A percentile compares a stretch with the other conserved stretches of the same genome.
Evolutionary conservation across 2,888 invertebrate species (phyloP).

Genomic region (Zaprionus obscuricornis): DNA sequence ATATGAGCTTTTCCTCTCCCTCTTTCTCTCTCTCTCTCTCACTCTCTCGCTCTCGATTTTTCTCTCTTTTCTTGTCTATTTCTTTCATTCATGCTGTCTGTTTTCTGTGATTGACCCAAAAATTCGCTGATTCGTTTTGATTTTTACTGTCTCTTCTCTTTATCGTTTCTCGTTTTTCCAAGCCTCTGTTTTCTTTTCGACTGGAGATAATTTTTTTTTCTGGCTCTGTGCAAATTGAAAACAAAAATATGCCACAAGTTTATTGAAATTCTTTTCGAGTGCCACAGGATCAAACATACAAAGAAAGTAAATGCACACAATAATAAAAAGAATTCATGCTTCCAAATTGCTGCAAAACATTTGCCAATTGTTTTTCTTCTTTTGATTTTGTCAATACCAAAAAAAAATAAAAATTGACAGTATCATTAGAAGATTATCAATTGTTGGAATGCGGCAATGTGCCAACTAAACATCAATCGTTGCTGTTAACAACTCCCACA

Average conservation of each 20-base stretch:
- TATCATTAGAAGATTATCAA: constrained; percentile 16
- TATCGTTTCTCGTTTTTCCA: constrained; percentile 9
- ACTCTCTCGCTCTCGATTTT: no score
- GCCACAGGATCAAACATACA: neutral
- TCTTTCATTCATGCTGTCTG: constrained; percentile 2
- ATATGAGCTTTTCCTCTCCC: constrained; percentile 18
- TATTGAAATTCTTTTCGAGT: constrained; percentile 31
- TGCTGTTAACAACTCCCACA: constrained; percentile 38
- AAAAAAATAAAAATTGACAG: neutral
- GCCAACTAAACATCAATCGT: constrained; percentile 12
- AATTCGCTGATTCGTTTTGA: constrained; percentile 72
- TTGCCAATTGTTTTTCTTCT: no score
- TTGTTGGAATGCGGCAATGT: constrained; percentile 15
- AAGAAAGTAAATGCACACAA: constrained; percentile 1
- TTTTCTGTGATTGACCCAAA: constrained; percentile 68
- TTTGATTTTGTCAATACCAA: no score
- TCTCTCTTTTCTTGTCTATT: neutral
- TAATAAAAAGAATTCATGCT: no score
- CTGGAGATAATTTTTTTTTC: constrained; percentile 16
- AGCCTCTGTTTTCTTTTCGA: neutral
- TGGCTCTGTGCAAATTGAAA: constrained; percentile 57
- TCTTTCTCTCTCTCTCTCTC: constrained; percentile 8
- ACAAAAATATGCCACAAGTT: constrained; percentile 47
- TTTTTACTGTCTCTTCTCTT: constrained; percentile 47
- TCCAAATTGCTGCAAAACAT: constrained; percentile 5